Percentiles rank a stretch among this genome's conserved stretches.
These are phyloP conservation scores for Chymomyza procnemis DNA, from an alignment of 2,888 invertebrate species.

Conservation along the genomic window DNA sequence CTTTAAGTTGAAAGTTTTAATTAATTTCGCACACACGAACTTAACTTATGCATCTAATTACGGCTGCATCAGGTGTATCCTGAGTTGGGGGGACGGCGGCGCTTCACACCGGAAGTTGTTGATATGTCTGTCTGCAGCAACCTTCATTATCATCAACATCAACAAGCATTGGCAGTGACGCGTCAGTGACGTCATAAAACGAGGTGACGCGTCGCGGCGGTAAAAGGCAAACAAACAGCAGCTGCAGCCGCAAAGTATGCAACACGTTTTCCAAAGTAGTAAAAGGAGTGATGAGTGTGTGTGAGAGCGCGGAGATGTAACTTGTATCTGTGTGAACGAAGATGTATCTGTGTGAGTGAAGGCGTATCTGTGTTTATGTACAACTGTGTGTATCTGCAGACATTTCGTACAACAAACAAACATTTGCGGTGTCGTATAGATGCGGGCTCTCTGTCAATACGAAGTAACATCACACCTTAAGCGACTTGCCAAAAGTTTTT, in stretches of 20 bases:
- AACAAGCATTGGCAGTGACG: slow-evolving; percentile 18
- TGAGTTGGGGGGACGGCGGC: not conserved
- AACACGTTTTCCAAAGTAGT: slow-evolving; percentile 42
- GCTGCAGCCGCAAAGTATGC: slow-evolving; percentile 67
- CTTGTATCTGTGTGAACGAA: not conserved
- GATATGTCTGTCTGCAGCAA: slow-evolving; percentile 69
- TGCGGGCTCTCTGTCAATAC: not conserved
- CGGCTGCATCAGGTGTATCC: slow-evolving; percentile 42
- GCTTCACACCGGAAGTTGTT: slow-evolving; percentile 12
- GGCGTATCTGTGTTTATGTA: too few species aligned
- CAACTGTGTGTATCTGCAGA: not conserved
- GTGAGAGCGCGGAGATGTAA: not conserved
- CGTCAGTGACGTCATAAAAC: slow-evolving; percentile 31
- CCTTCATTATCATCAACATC: slow-evolving; percentile 62
- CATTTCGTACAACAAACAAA: not conserved
- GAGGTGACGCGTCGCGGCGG: slow-evolving; percentile 6
- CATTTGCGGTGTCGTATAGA: not conserved
- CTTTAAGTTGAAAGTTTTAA: slow-evolving; percentile 65
- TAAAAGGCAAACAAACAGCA: slow-evolving; percentile 56
- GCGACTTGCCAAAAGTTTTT: not conserved
- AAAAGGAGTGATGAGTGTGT: not conserved
- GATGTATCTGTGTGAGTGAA: not conserved
- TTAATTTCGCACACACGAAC: slow-evolving; percentile 62
- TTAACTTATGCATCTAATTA: slow-evolving; percentile 65
- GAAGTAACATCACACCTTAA: not conserved